Evolutionary conservation across 2,888 invertebrate species (phyloP).

Genomic region (Epirrhoe tristata): DNA sequence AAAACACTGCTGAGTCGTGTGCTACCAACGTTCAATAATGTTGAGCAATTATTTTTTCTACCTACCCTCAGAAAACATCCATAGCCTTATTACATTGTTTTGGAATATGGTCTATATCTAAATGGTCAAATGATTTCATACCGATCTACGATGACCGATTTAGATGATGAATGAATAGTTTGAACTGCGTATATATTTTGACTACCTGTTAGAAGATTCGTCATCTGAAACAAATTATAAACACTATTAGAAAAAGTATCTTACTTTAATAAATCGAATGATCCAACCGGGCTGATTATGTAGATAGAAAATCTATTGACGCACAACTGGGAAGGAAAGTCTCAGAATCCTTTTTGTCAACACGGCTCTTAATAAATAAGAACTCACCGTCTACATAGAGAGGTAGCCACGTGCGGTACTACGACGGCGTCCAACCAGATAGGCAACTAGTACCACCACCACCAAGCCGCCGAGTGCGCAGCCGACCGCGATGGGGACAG

Average conservation of each 20-base stretch:
- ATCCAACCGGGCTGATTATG: too few species aligned
- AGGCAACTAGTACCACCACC: slow-evolving; percentile 95
- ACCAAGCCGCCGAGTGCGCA: slow-evolving; percentile 96
- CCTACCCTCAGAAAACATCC: slow-evolving; percentile 36
- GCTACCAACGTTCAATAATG: slow-evolving; percentile 44
- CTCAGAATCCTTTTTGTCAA: too few species aligned
- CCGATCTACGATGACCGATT: slow-evolving; percentile 20
- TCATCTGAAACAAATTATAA: slow-evolving; percentile 26
- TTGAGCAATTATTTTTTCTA: slow-evolving; percentile 51
- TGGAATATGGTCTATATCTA: slow-evolving; percentile 11
- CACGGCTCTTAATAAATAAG: too few species aligned
- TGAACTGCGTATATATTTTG: slow-evolving; percentile 21
- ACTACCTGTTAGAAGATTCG: slow-evolving; percentile 19
- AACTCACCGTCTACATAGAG: slow-evolving; percentile 88
- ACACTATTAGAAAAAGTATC: background rate
- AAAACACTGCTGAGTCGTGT: slow-evolving; percentile 31
- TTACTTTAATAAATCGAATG: too few species aligned
- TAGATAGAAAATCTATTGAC: too few species aligned
- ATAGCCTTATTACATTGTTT: slow-evolving; percentile 4
- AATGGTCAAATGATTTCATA: slow-evolving; percentile 23
- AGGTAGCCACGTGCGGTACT: slow-evolving; percentile 94
- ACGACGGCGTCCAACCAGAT: slow-evolving; percentile 95
- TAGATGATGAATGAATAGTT: slow-evolving; percentile 26
- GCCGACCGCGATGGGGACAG: slow-evolving; percentile 98
- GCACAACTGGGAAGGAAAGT: too few species aligned